Percentiles rank a stretch among this genome's conserved stretches.
Evolutionary conservation across 2,113 vertebrate species (phyloP).

Genomic region (Ardeotis arabs): DNA sequence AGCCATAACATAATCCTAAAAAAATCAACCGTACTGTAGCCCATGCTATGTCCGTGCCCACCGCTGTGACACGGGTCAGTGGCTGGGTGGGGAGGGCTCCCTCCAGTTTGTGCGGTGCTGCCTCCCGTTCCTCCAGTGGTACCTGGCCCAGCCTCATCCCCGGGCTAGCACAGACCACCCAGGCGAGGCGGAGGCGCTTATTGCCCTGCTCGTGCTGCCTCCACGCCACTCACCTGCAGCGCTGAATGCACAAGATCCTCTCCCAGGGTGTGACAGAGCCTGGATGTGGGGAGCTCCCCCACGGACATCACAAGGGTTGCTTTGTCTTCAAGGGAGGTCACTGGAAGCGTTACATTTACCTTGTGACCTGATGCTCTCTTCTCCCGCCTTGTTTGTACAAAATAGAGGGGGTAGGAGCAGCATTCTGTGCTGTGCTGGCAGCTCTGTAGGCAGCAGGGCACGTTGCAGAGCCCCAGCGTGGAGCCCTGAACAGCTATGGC

Average conservation of each 20-base stretch:
- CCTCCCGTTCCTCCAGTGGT: neutral
- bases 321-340: too few species aligned
- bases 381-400: neutral
- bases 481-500: neutral
- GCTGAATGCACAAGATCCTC: neutral
- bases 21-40: rapidly evolving
- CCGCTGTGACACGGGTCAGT: rapidly evolving
- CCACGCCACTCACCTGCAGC: too few species aligned
- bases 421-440: rapidly evolving
- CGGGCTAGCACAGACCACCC: rapidly evolving
- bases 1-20: neutral
- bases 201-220: rapidly evolving
- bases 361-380: neutral
- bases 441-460: neutral
- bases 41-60: neutral
- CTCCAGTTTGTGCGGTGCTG: rapidly evolving
- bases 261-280: neutral
- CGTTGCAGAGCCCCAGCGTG: rapidly evolving
- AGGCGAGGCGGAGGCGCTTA: rapidly evolving
- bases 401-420: neutral
- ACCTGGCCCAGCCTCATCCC: neutral
- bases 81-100: neutral
- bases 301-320: rapidly evolving
- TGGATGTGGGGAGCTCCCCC: neutral
- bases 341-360: neutral